These are phyloP conservation scores for Pararge aegeria DNA, from an alignment of 1,140 invertebrate species.

Conservation along the genomic window DNA sequence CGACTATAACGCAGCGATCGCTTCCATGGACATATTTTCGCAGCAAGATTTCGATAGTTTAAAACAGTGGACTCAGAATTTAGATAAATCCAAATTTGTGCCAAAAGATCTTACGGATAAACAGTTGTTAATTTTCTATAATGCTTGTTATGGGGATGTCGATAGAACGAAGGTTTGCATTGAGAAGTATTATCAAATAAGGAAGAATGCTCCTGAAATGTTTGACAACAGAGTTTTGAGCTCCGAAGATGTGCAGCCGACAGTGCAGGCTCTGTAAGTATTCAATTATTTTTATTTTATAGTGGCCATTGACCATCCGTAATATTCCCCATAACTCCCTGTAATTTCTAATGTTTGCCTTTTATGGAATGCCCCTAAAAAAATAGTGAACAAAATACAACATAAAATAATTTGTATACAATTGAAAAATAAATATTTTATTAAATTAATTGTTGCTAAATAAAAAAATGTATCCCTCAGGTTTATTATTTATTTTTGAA, in stretches of 20 bases:
- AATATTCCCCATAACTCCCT: not conserved
- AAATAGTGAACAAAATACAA: too few relatives aligned
- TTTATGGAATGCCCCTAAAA: too few relatives aligned
- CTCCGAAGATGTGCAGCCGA: conserved; percentile 52
- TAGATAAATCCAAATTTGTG: conserved; percentile 72
- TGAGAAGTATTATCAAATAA: conserved; percentile 80
- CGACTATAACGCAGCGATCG: conserved; percentile 53
- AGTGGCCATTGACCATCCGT: not conserved
- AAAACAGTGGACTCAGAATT: conserved; percentile 56
- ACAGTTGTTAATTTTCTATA: conserved; percentile 81
- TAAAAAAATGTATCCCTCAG: too few relatives aligned
- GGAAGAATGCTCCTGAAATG: conserved; percentile 80
- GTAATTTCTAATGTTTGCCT: too few relatives aligned
- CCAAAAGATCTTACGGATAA: conserved; percentile 75
- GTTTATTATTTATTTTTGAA: too few relatives aligned
- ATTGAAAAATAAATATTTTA: too few relatives aligned
- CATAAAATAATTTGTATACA: too few relatives aligned
- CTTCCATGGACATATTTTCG: conserved; percentile 63
- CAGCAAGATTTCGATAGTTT: conserved; percentile 59
- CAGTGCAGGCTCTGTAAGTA: conserved; percentile 75
- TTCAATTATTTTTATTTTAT: not conserved
- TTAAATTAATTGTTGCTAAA: too few relatives aligned
- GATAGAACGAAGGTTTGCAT: conserved; percentile 81
- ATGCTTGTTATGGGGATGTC: conserved; percentile 81
- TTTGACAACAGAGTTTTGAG: conserved; percentile 78